A percentile compares a stretch with the other conserved stretches of the same genome.
Evolutionary conservation across 1,140 invertebrate genomes (phyloP).

Genomic region (Apis cerana): DNA sequence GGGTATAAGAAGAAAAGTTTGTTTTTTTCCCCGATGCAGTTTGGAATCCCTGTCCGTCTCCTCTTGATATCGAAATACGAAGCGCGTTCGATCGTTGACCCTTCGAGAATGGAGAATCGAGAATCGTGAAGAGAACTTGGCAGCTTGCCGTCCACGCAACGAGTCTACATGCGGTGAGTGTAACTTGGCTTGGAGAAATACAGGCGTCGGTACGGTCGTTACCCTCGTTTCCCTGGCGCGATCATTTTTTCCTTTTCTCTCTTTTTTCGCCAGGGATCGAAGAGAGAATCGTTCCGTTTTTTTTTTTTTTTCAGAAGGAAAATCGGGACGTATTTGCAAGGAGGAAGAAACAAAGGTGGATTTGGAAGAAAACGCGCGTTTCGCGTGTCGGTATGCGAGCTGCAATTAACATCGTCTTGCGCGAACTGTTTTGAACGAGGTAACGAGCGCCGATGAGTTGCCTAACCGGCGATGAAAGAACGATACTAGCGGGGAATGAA

Average conservation of each 20-base stretch:
- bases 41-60: too few species aligned
- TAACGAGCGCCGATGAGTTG: neutral
- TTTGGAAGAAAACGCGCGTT: neutral
- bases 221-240: constrained; percentile 52
- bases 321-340: too few species aligned
- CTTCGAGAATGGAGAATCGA: constrained; percentile 54
- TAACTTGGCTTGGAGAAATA: constrained; percentile 12
- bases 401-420: neutral
- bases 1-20: too few species aligned
- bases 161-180: constrained; percentile 17
- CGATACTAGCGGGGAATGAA: neutral
- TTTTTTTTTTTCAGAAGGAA: neutral
- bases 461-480: neutral
- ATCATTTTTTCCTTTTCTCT: constrained; percentile 30
- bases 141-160: constrained; percentile 52
- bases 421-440: neutral
- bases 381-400: neutral
- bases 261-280: too few species aligned
- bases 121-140: constrained; percentile 60
- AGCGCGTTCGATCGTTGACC: constrained; percentile 56
- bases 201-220: constrained; percentile 53
- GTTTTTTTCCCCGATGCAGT: too few species aligned
- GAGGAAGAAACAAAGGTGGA: neutral
- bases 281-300: constrained; percentile 32
- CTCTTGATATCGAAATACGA: neutral